phyloP scores from a whole-genome alignment of 2,113 vertebrate genomes.

The Gnathonemus longibarbis region DNA sequence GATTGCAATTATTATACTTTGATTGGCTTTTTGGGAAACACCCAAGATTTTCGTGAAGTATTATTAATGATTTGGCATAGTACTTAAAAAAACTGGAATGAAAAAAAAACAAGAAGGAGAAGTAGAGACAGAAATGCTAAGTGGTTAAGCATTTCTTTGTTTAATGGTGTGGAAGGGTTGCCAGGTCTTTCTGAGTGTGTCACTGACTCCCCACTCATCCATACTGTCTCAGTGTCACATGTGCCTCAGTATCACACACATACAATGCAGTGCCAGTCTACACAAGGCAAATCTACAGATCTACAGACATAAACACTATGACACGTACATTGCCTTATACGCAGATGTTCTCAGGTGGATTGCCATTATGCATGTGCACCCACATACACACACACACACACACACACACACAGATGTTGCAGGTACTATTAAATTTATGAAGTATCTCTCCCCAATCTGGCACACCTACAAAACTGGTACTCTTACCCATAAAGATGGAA shows the following conservation, averaged over 20 bases:
- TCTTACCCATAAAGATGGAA: background rate
- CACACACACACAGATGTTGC: background rate
- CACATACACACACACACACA: background rate
- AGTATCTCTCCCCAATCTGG: background rate
- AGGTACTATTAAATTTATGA: background rate
- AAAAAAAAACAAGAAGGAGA: background rate
- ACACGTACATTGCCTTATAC: background rate
- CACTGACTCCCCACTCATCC: background rate
- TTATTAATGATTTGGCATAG: background rate
- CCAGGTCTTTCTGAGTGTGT: too few species aligned
- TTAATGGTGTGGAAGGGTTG: conserved; percentile 17
- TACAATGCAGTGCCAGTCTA: background rate
- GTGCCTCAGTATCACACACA: background rate
- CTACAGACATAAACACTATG: background rate
- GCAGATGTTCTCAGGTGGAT: background rate
- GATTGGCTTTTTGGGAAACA: background rate
- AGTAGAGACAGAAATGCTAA: conserved; percentile 19
- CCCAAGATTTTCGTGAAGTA: background rate
- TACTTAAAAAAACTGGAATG: background rate
- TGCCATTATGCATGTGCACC: background rate
- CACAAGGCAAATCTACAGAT: conserved; percentile 12
- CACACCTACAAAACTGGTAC: background rate
- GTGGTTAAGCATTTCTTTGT: conserved; percentile 49
- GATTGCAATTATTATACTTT: background rate
- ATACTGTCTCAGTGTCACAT: background rate